Percentiles rank a stretch among this genome's conserved stretches.
Evolutionary conservation across 2,797 vertebrate genomes (phyloP).

Genomic region (Hephaestus fuliginosus): DNA sequence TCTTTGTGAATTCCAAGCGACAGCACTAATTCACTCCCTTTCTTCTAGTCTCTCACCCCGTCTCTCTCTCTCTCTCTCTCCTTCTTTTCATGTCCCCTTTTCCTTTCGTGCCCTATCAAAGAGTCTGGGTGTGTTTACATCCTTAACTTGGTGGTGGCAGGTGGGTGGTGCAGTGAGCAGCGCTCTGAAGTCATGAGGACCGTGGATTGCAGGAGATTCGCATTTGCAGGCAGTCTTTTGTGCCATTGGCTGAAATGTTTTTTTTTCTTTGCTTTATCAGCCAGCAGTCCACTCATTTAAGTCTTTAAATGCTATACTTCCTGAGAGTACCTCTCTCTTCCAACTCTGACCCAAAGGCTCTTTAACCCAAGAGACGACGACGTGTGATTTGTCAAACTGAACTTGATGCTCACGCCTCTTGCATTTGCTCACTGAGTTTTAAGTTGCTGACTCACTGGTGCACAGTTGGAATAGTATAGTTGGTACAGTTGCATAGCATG

Average conservation of each 20-base stretch:
- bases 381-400: constrained; percentile 8
- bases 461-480: no score
- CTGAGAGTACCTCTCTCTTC: constrained; percentile 10
- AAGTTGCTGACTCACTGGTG: neutral
- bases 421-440: constrained; percentile 1
- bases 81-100: constrained; percentile 50
- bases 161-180: constrained; percentile 52
- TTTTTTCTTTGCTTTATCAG: constrained; percentile 33
- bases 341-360: no score
- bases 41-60: constrained; percentile 46
- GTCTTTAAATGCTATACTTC: constrained; percentile 6
- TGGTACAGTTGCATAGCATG: no score
- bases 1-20: constrained; percentile 68
- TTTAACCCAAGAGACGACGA: neutral
- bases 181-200: constrained; percentile 53
- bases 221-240: constrained; percentile 48
- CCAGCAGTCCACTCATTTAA: constrained; percentile 28
- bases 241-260: constrained; percentile 31
- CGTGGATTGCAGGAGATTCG: constrained; percentile 49
- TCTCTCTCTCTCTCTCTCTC: constrained; percentile 17
- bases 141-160: constrained; percentile 55
- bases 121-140: constrained; percentile 65
- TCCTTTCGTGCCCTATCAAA: constrained; percentile 52
- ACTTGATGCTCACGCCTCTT: neutral
- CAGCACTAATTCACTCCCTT: constrained; percentile 61